Base-by-base conservation (phyloP, 2,888 invertebrate genomes). In the Eilema griseolum region DNA sequence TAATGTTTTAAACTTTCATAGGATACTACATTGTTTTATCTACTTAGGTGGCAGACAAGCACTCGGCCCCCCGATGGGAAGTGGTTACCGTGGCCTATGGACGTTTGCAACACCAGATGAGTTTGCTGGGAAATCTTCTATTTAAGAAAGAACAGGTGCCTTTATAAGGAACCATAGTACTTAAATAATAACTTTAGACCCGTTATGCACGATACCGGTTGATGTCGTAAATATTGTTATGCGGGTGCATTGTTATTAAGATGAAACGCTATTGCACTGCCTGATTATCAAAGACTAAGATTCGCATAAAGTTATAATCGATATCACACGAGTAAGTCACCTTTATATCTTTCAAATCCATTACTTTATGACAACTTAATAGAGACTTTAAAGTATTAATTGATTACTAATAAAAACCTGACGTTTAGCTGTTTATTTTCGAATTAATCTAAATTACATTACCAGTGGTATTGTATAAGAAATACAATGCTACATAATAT, bases 401-500 rank as follows among this genome's bases (percentile, higher is more conserved):
- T 11, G 8, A 41, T 41, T 16, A 24, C 8, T 14, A 16, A 33
- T 4, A 23, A 41, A 8, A 24, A 41, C 23, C 12, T 16, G 37
- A 41, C 20, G 20, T 33, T 41, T 20, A 26, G 4, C 4, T 20
- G 23, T 26, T 62, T 20, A 11, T 41, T 20, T 41, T 20, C 4
- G 16, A 10, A 11, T 65, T 65, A 65, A 65, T 31, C 52, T 65
- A 8, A 52, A 46, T 28, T 52, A 28, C 23, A 65, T 62, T 41
- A 16, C 41, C 41, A 41, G 26, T 62, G 24, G 24, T 24, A 37
- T 24, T 20, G 24, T 41, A 41, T 24, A 41, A 62, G 20, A 41
- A 41, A 62, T 62, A 62, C 41, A 26, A 62, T 26, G 41, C 24
- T 41, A 26, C 41, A 62, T 41, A 62, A 62, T 41, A 41, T 62